A percentile compares a stretch with the other conserved stretches of the same genome.
These are phyloP conservation scores for Bombus confusus DNA, from an alignment of 1,140 invertebrate genomes.

Conservation along the genomic window DNA sequence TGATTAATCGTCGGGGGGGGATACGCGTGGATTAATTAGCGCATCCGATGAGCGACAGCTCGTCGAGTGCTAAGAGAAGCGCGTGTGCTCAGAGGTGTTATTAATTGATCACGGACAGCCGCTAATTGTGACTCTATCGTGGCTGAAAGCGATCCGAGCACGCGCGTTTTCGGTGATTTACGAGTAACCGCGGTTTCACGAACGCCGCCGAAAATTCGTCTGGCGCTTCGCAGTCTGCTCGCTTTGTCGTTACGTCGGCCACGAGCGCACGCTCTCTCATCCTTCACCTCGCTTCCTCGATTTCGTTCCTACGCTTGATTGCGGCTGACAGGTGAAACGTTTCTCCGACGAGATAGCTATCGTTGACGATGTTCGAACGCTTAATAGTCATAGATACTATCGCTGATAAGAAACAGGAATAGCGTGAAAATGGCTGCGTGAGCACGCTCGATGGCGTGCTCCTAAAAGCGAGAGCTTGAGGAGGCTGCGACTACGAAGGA, in stretches of 20 bases:
- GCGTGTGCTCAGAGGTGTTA: conserved; percentile 44
- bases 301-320: conserved; percentile 18
- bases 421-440: not conserved
- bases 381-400: not conserved
- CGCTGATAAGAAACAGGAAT: not conserved
- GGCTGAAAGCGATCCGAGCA: conserved; percentile 43
- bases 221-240: not conserved
- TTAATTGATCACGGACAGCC: conserved; percentile 66
- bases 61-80: conserved; percentile 60
- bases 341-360: not conserved
- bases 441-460: not conserved
- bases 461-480: not conserved
- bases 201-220: conserved; percentile 23
- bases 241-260: not conserved
- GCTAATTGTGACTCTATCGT: conserved; percentile 64
- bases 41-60: conserved; percentile 58
- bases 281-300: not conserved
- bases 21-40: conserved; percentile 63
- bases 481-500: too few relatives aligned
- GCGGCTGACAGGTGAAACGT: conserved; percentile 22
- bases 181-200: conserved; percentile 16
- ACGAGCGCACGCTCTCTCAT: too few relatives aligned
- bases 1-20: conserved; percentile 60
- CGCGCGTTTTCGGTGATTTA: conserved; percentile 60
- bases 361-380: too few relatives aligned